Evolutionary conservation across 2,113 vertebrate genomes (phyloP), one percentile per base, ranked within the genome.

Genomic region (Oophaga pumilio): DNA sequence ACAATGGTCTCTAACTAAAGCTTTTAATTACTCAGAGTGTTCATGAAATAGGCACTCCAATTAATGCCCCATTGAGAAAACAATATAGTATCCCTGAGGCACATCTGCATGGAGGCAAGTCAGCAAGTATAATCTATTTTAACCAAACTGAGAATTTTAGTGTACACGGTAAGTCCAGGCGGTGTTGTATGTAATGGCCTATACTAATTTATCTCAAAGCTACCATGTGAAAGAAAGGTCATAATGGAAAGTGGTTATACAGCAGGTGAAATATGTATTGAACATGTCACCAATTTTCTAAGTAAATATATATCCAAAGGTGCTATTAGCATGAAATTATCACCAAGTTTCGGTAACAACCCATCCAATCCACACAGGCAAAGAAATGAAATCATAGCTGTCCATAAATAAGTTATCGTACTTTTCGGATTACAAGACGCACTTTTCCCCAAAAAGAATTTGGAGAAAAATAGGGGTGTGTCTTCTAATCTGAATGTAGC

Each of bases 1-100:
- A 87, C 53, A 87, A 9, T 87, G 78, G 77, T 81, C 85, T 87
- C 52, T 81, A 81, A 87, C 66, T 57, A 82, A 73, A 49, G 77
- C 77, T 87, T 87, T 81, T 82, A 82, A 87, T 73, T 68, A 87
- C 62, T 87, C 57, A 60, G 52, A 20, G 59, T 49, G 71, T 74
- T 74, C 24, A 79, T 87, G 80, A 74, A 87, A 87, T 69, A 82
- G 77, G 57, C 49, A 74, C 77, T 87, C 20, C 66, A 80, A 81
- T 87, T 81, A 87, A 82, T 50, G 33, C 52, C 66, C 28, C 26
- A 14, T 82, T 49, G 69, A 69, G 79, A 62, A 28, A 74, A 82
- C 52, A 59, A 26, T 28, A 82, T 56, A 24, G 52, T 52, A 57
- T 85, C 69, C 84, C 43, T 15, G 18, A 85, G 84, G 84, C 22